Base-by-base conservation (phyloP, 2,888 invertebrate genomes). In the Drosophila glabriapex region DNA sequence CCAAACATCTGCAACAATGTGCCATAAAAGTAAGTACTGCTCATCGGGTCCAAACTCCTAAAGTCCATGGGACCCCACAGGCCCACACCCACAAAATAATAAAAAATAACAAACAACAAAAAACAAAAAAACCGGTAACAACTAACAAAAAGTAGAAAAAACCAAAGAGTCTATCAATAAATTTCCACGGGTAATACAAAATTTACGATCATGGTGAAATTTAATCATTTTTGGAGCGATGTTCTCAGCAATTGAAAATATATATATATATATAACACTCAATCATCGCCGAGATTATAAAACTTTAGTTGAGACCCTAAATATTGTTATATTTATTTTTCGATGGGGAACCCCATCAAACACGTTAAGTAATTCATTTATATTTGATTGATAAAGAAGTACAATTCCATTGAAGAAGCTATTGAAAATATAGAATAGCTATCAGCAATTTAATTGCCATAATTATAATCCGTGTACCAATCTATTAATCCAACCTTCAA, bases 11-110 rank as follows among this genome's bases (percentile, higher is more conserved):
- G 59, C 31, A 6, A 70, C 75, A 68, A 85, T 82, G 87, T 77
- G 75, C 75, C 77, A 69, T 43, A 66, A 64, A 83, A 81, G 85
- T 85, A 75, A 85, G 85, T 85, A 79, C 14, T 35, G 35, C 28
- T 58, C 22, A 41, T 37, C 49, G 28, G 14, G 50, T 39, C 7
- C 56, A 31, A 60, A 60, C 29, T 37, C 19, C 31, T 0, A 16
- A 12, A 35, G 12, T 29, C 22, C 29, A 9, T 1, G 22, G 12
- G 6, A 28, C n/a, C 28, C 28, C 37, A 12, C 19, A 39, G 1
- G 4, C 1, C n/a, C 19, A 16, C 28, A 25, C 53, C 29, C 50
- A 49, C 7, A 31, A 41, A 0, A n/a, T n/a, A 25, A 25, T 33
- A n/a, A 22, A 53, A 3, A 29, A 28, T 5, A 28, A 19, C 25